phyloP scores from a whole-genome alignment of 2,113 vertebrate genomes.

The Dunckerocampus dactyliophorus region DNA sequence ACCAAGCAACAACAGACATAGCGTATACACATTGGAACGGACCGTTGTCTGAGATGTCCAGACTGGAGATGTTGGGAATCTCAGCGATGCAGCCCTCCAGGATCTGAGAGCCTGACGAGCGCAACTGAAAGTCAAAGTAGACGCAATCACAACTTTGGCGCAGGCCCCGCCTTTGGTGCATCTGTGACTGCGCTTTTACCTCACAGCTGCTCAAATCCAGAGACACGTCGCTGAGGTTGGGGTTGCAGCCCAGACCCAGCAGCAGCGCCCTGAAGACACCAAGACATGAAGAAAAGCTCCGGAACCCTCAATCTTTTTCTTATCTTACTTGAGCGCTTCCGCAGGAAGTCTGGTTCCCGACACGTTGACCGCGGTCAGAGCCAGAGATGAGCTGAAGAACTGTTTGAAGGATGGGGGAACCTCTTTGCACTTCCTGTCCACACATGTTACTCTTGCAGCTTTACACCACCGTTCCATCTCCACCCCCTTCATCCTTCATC shows the following conservation, averaged over 20 bases:
- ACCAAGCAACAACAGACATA: background rate
- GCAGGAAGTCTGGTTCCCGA: conserved; percentile 88
- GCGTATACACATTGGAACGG: conserved; percentile 26
- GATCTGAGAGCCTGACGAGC: conserved; percentile 92
- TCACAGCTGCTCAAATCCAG: conserved; percentile 96
- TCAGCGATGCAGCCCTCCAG: conserved; percentile 96
- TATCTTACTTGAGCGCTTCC: conserved; percentile 92
- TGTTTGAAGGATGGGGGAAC: conserved; percentile 86
- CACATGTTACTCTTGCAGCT: too few species aligned
- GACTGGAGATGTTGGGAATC: conserved; percentile 91
- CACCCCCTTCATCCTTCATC: too few species aligned
- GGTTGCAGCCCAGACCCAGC: conserved; percentile 92
- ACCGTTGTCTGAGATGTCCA: conserved; percentile 99
- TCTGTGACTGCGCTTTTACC: conserved; percentile 63
- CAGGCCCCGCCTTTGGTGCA: too few species aligned
- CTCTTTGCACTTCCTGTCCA: conserved; percentile 86
- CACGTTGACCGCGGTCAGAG: conserved; percentile 84
- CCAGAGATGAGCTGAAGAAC: conserved; percentile 87
- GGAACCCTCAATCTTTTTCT: background rate
- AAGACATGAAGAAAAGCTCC: background rate
- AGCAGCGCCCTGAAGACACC: conserved; percentile 80
- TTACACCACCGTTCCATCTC: too few species aligned
- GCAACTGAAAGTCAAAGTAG: conserved; percentile 71
- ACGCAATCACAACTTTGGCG: too few species aligned
- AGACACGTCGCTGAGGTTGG: conserved; percentile 87